Evolutionary conservation across 1,140 invertebrate genomes (phyloP).

Genomic region (Drosophila equinoxialis): DNA sequence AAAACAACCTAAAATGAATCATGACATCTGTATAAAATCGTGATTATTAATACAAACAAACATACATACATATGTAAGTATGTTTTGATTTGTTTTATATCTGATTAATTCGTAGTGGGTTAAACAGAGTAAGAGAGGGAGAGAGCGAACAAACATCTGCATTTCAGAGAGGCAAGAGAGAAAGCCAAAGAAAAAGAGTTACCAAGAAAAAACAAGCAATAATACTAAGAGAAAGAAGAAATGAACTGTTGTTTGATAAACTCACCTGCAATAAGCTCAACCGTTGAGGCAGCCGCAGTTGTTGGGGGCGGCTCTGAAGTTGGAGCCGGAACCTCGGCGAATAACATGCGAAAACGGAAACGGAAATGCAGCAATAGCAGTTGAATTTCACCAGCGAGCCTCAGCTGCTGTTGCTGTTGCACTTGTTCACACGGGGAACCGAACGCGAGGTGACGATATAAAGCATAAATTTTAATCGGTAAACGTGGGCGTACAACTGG

Average conservation of each 20-base stretch:
- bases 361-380: conserved; percentile 29
- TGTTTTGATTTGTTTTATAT: not conserved
- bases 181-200: not conserved
- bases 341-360: conserved; percentile 68
- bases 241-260: conserved; percentile 12
- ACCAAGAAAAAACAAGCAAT: not conserved
- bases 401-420: conserved; percentile 82
- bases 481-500: conserved; percentile 47
- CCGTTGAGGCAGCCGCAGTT: conserved; percentile 40
- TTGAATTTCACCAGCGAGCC: conserved; percentile 56
- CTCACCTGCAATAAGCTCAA: conserved; percentile 65
- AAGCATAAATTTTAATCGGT: conserved; percentile 76
- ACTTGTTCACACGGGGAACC: conserved; percentile 75
- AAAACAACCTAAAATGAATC: not conserved
- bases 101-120: not conserved
- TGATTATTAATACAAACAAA: too few relatives aligned
- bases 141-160: not conserved
- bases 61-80: too few relatives aligned
- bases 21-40: not conserved
- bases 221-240: not conserved
- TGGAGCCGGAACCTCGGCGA: conserved; percentile 40
- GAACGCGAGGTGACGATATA: conserved; percentile 77
- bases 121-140: not conserved
- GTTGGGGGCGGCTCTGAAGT: conserved; percentile 47
- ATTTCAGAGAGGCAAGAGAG: not conserved